Evolutionary conservation across 1,140 invertebrate genomes (phyloP), one percentile per base, ranked within the genome.

Genomic region (Manduca sexta): DNA sequence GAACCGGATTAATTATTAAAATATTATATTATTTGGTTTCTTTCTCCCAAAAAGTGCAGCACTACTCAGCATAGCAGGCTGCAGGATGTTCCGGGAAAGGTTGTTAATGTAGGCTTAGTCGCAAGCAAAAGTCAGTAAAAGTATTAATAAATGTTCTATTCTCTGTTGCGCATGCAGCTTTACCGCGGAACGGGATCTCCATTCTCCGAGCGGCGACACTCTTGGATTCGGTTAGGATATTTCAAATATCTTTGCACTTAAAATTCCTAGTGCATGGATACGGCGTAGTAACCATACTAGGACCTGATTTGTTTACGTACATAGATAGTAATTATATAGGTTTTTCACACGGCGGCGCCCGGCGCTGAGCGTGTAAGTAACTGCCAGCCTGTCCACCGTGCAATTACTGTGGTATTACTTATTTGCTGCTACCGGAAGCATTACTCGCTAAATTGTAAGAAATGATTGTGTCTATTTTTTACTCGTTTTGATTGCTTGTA

Each of bases 181-280:
- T 26, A n/a, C n/a, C 8, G 21, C 21, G 21, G 21, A 5, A 3
- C 4, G 21, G 4, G 4, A 26, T 26, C 8, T 3, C 21, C 21
- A n/a, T n/a, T n/a, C n/a, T n/a, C n/a, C n/a, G n/a, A n/a, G n/a
- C 8, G 21, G 21, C 21, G 8, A 26, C 21, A 26, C 21, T n/a
- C n/a, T 26, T 26, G 21, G 8, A 26, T 26, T 26, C 8, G 4
- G 21, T 8, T 26, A 5, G 21, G 21, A 38, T 3, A 38, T 14
- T 6, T 13, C 64, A 68, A 65, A 76, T 73, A 73, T 63, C 65
- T 60, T 60, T 54, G 62, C 67, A 73, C 64, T 78, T 78, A 74
- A 75, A 52, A 78, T 75, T 78, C 75, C 69, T 76, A 68, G 60
- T 56, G 64, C 67, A 60, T 54, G 56, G 45, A 58, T 57, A 70